Evolutionary conservation across 2,888 invertebrate species (phyloP), one percentile per base, ranked within the genome.

Genomic region (Eretmocerus hayati): DNA sequence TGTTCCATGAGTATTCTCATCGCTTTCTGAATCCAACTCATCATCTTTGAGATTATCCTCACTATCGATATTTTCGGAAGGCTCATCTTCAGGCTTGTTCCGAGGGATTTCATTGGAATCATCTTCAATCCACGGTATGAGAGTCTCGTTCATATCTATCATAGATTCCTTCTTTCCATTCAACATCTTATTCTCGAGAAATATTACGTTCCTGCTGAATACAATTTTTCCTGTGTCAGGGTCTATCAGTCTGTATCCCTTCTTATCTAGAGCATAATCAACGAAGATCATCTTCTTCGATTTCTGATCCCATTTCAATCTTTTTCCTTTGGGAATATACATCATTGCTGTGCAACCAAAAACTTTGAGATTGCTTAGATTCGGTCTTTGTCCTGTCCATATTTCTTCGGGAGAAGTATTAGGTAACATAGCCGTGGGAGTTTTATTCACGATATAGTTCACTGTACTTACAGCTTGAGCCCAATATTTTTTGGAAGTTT

Each of bases 181-280:
- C 9, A n/a, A 6, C 37, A 5, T 20, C 15, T 37, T 15, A 20
- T 37, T 26, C 16, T 39, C 23, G 9, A 39, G 15, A 6, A 36
- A 46, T 31, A n/a, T 47, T 0, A 56, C 57, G 19, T 60, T 57
- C 1, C 56, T 37, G 33, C 56, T 58, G 13, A 52, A 51, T 2
- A 16, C 50, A 2, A 56, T 22, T 22, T 45, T 43, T n/a, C 39
- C 36, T n/a, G 18, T 44, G 3, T 2, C n/a, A 5, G 36, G 37
- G n/a, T 44, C 30, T 15, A n/a, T 32, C 9, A 44, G 21, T 19
- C 37, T 23, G n/a, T 26, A 19, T 19, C 26, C 26, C 18, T 40
- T 40, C 18, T 13, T 15, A 26, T 16, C 15, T 8, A 11, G 15
- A 23, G 22, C 5, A 37, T 37, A 44, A 19, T 19, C 44, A 13